These are phyloP conservation scores for Lycia hirtaria DNA, from an alignment of 2,888 invertebrate species.

Conservation along the genomic window DNA sequence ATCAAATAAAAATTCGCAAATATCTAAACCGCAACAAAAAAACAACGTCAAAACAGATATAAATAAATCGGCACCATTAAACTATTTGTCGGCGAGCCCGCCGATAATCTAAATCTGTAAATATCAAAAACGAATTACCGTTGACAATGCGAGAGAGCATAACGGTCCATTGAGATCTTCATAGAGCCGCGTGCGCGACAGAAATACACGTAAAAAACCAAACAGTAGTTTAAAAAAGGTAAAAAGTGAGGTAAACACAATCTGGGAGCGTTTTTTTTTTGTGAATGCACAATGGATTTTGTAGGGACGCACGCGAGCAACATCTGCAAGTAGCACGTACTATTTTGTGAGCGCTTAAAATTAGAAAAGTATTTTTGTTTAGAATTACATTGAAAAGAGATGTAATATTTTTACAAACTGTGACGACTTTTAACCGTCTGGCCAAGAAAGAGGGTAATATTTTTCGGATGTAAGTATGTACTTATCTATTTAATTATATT, in stretches of 20 bases:
- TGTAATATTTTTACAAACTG: neutral
- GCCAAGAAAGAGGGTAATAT: too few species aligned
- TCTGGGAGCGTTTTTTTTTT: constrained; percentile 78
- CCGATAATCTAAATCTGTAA: constrained; percentile 69
- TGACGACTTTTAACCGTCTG: too few species aligned
- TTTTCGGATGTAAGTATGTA: too few species aligned
- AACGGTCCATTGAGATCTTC: constrained; percentile 73
- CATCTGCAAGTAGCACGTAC: constrained; percentile 61
- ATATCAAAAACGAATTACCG: constrained; percentile 78
- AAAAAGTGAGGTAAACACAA: constrained; percentile 85
- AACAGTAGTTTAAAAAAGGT: constrained; percentile 79
- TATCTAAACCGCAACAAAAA: constrained; percentile 24
- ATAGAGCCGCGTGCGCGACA: constrained; percentile 78
- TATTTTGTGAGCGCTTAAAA: constrained; percentile 28
- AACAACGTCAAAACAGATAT: constrained; percentile 34
- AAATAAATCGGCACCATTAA: constrained; percentile 41
- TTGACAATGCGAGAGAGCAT: constrained; percentile 69
- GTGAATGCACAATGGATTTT: constrained; percentile 62
- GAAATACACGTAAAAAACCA: constrained; percentile 76
- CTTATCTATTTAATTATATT: too few species aligned
- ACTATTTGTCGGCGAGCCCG: constrained; percentile 47
- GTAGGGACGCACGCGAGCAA: constrained; percentile 62
- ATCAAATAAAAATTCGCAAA: constrained; percentile 8
- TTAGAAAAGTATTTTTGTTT: constrained; percentile 20
- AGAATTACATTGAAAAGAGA: neutral